Evolutionary conservation across 2,113 vertebrate species (phyloP), one percentile per base, ranked within the genome.

Genomic region (Urocolius indicus): DNA sequence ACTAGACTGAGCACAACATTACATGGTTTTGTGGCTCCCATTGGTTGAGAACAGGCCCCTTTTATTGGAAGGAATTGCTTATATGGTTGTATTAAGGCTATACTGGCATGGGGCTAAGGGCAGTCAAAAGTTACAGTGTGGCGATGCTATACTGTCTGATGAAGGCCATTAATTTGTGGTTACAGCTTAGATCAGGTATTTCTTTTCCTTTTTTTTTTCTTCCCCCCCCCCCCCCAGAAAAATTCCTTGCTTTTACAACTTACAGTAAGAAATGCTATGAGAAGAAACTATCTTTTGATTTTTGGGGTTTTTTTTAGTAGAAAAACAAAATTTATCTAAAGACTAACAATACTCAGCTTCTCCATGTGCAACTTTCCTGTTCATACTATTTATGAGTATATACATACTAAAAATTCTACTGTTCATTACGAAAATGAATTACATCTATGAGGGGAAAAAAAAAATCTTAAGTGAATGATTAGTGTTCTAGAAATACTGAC

Each of bases 171-270:
- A 73, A 67, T 79, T 65, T 52, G 22, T 16, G 8, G 13, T 58
- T 34, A 67, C 45, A 86, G n/a, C 10, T 57, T 29, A 73, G 13
- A 63, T 43, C 36, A 43, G 34, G 18, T 36, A 52, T 48, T 88
- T 57, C 8, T 34, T 58, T 52, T 59, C 30, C 26, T 84, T 74
- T 43, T 36, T 30, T 46, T 5, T 49, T 20, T 62, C 45, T 52
- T 51, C 10, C 5, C 10, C 3, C 0, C 13, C 45, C 46, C 45
- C 10, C 5, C 10, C 3, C 0, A 10, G 6, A 7, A 79, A 89
- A 81, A 49, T 24, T 24, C 22, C 30, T 81, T 20, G 59, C 20
- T 71, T 66, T 27, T 61, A n/a, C 10, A 13, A 59, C 52, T 59
- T 59, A 46, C 5, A 6, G 11, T 36, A 67, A 77, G 16, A 86